These are phyloP conservation scores for Glossosoma conforme DNA, from an alignment of 1,140 invertebrate genomes.

Conservation along the genomic window DNA sequence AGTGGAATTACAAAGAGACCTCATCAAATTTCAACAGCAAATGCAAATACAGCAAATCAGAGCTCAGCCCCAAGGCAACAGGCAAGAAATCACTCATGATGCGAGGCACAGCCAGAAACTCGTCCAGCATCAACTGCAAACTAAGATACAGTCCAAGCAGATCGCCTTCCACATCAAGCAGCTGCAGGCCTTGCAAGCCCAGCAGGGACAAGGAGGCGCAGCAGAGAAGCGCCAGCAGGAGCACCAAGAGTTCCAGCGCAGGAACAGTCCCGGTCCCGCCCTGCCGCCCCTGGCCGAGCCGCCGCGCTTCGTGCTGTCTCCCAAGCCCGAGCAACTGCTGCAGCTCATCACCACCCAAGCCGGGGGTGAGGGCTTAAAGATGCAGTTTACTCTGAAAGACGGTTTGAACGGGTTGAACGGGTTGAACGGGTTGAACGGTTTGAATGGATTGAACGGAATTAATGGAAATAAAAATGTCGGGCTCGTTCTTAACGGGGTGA, in stretches of 20 bases:
- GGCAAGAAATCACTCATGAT: constrained; percentile 25
- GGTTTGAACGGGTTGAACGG: constrained; percentile 25
- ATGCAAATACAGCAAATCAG: constrained; percentile 65
- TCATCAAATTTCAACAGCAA: constrained; percentile 69
- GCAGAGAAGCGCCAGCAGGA: constrained; percentile 35
- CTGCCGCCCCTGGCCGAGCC: constrained; percentile 34
- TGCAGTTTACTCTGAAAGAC: constrained; percentile 29
- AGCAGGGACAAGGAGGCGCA: constrained; percentile 42
- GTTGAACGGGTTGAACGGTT: constrained; percentile 25
- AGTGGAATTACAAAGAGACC: constrained; percentile 77
- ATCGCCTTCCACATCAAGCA: constrained; percentile 53
- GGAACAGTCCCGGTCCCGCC: constrained; percentile 33
- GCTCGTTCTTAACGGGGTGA: constrained; percentile 41
- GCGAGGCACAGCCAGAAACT: constrained; percentile 47
- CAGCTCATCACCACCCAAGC: constrained; percentile 26
- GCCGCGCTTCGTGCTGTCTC: constrained; percentile 35
- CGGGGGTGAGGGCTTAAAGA: constrained; percentile 22
- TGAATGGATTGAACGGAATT: constrained; percentile 25
- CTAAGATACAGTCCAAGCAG: constrained; percentile 61
- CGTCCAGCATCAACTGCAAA: constrained; percentile 65
- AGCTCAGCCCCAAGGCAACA: constrained; percentile 34
- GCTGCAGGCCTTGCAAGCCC: constrained; percentile 52
- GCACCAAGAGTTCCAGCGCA: constrained; percentile 27
- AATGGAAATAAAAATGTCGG: constrained; percentile 31
- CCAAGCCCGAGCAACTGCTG: constrained; percentile 25